Percentiles rank a stretch among this genome's conserved stretches.
Conservation (phyloP, 2,113 vertebrate species). For the Sebastes schlegelii region DNA sequence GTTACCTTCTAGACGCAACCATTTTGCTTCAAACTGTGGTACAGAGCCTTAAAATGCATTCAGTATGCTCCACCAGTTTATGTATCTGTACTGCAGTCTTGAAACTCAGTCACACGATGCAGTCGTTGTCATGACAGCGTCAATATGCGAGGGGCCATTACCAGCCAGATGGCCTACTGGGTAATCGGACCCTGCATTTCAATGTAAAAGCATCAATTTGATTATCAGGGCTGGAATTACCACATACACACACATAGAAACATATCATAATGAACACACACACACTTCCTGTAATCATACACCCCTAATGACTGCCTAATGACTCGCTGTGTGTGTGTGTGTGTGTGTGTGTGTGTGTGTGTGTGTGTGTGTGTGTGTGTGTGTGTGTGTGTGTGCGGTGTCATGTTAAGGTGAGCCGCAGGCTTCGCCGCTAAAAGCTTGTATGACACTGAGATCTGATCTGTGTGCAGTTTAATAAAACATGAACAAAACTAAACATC, state of each 20-base stretch:
- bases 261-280: slow-evolving; percentile 53
- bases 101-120: slow-evolving; percentile 18
- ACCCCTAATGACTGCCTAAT: slow-evolving; percentile 70
- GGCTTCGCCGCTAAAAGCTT: slow-evolving; percentile 84
- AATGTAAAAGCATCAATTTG: slow-evolving; percentile 72
- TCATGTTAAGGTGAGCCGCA: slow-evolving; percentile 84
- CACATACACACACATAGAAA: slow-evolving; percentile 58
- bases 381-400: slow-evolving; percentile 68
- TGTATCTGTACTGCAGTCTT: neutral
- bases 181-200: slow-evolving; percentile 72
- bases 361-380: slow-evolving; percentile 61
- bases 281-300: slow-evolving; percentile 81
- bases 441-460: slow-evolving; percentile 82
- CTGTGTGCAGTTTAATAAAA: slow-evolving; percentile 80
- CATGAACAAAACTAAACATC: slow-evolving; percentile 79
- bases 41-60: no score
- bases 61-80: neutral
- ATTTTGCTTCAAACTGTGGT: no score
- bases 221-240: slow-evolving; percentile 73
- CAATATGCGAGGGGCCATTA: slow-evolving; percentile 22
- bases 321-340: slow-evolving; percentile 38
- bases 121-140: slow-evolving; percentile 15
- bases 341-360: slow-evolving; percentile 21
- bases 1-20: no score
- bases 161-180: slow-evolving; percentile 53